Percentiles rank a stretch among this genome's conserved stretches.
Evolutionary conservation across 2,888 invertebrate species (phyloP).

Genomic region (Metopia argyrocephala): DNA sequence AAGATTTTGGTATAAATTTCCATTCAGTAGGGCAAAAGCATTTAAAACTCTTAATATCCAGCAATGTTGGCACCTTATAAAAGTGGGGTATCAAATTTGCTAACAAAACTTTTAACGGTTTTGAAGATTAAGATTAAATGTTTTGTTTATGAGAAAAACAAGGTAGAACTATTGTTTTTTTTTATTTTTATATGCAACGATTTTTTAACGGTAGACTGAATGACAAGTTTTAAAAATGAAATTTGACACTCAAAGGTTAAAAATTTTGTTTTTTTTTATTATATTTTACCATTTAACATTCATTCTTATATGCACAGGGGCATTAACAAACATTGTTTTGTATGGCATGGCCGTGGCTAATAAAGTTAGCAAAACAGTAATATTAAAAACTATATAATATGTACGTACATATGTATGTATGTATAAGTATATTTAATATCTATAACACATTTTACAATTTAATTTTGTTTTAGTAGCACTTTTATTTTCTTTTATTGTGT

Average conservation of each 20-base stretch:
- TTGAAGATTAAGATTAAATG: not conserved
- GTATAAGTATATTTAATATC: not conserved
- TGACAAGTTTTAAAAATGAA: conserved; percentile 27
- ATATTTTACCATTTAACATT: not conserved
- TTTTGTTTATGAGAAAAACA: not conserved
- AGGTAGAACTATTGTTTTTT: not conserved
- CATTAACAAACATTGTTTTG: not conserved
- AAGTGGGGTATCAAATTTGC: no score
- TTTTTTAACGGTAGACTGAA: conserved; percentile 25
- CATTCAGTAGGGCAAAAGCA: conserved; percentile 53
- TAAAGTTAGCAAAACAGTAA: conserved; percentile 46
- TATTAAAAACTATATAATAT: not conserved
- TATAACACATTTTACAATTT: not conserved
- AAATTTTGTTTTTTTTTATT: not conserved
- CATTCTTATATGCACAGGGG: not conserved
- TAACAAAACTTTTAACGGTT: not conserved
- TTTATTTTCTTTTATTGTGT: not conserved
- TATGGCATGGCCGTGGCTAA: conserved; percentile 36
- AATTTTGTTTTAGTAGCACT: not conserved
- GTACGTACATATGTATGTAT: not conserved
- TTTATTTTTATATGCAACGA: no score
- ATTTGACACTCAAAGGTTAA: conserved; percentile 58
- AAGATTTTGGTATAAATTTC: conserved; percentile 66
- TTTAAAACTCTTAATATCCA: not conserved
- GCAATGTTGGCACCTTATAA: no score